These are phyloP conservation scores for Drosophila koepferae DNA, from an alignment of 2,888 invertebrate species.

Conservation along the genomic window DNA sequence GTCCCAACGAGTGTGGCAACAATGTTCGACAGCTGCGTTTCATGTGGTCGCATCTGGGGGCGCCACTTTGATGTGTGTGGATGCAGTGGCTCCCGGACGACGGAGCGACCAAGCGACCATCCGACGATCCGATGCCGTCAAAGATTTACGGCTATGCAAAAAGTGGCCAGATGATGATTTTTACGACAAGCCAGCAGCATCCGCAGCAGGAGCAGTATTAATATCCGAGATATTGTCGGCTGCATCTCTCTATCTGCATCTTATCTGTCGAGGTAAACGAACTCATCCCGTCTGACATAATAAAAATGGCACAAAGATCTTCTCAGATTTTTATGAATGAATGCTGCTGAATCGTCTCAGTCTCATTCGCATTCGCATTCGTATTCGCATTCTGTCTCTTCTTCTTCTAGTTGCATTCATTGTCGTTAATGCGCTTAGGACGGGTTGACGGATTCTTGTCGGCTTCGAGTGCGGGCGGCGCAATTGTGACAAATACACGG, in stretches of 20 bases:
- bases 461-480: constrained; percentile 47
- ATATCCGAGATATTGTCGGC: not conserved
- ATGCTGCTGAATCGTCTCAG: constrained; percentile 23
- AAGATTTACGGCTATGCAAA: constrained; percentile 40
- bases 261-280: constrained; percentile 60
- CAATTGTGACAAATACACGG: constrained; percentile 30
- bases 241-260: constrained; percentile 36
- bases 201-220: not conserved
- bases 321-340: constrained; percentile 59
- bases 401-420: constrained; percentile 23
- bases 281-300: constrained; percentile 55
- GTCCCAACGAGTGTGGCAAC: constrained; percentile 13
- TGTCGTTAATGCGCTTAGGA: constrained; percentile 65
- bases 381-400: constrained; percentile 10
- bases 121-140: constrained; percentile 9
- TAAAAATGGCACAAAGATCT: constrained; percentile 49
- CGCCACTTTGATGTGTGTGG: constrained; percentile 35
- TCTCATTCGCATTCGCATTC: constrained; percentile 15
- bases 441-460: constrained; percentile 49
- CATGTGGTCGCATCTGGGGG: constrained; percentile 27
- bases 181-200: constrained; percentile 28
- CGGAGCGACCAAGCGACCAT: not conserved
- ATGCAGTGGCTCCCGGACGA: constrained; percentile 11
- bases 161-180: constrained; percentile 53
- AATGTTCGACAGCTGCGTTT: constrained; percentile 21